Percentiles rank a stretch among this genome's conserved stretches.
Conservation (phyloP, 2,797 vertebrate species). For the Chloroceryle inda region DNA sequence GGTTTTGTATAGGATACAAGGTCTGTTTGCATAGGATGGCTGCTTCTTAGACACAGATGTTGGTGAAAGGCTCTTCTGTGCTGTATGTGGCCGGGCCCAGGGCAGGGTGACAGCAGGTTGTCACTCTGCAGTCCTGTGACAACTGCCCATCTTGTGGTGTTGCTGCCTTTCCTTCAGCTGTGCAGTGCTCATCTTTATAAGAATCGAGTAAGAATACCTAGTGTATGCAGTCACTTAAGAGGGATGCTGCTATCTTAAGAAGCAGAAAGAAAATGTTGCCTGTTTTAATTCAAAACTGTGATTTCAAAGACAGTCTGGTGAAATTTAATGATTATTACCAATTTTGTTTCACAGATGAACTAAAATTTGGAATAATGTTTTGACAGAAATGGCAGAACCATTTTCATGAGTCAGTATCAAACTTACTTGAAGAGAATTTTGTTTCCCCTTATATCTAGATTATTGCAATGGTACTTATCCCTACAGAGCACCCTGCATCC, state of each 20-base stretch:
- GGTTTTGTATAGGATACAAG: not conserved
- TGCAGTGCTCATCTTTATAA: not conserved
- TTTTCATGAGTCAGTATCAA: not conserved
- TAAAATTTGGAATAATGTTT: not conserved
- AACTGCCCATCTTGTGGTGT: not conserved
- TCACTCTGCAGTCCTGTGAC: not conserved
- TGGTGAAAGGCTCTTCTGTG: not conserved
- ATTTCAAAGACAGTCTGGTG: not conserved
- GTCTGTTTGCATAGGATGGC: not conserved
- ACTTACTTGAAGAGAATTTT: not conserved
- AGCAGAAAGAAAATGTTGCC: not conserved
- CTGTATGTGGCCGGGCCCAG: not conserved
- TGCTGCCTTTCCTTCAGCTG: not conserved
- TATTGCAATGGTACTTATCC: not conserved
- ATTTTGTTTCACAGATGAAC: not conserved
- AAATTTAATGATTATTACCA: not conserved
- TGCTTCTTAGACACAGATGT: not conserved
- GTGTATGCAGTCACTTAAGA: not conserved
- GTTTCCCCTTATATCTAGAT: not conserved
- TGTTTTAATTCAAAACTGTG: not conserved
- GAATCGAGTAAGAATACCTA: not conserved
- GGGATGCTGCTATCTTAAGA: not conserved
- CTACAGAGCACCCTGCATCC: not conserved
- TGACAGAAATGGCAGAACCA: not conserved
- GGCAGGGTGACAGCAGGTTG: rapidly evolving